phyloP scores from a whole-genome alignment of 64 coral and sea anemone genomes.

The Trachythela sp. region DNA sequence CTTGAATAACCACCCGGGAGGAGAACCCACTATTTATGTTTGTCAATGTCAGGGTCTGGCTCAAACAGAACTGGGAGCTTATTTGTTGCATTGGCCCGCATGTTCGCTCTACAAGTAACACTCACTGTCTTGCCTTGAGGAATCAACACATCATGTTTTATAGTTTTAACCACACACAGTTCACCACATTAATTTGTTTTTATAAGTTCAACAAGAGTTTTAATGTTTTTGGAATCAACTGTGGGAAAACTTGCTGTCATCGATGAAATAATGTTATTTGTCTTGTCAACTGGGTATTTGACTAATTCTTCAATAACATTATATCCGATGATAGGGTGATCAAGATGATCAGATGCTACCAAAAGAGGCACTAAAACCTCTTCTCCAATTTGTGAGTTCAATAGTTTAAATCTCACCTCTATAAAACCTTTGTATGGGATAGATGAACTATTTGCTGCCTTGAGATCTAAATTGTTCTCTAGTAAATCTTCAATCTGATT shows the following conservation, averaged over 20 bases:
- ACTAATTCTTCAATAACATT: too few species aligned
- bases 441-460: not conserved
- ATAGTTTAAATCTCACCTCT: not conserved
- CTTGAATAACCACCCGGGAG: too few species aligned
- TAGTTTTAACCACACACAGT: not conserved
- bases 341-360: not conserved
- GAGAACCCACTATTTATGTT: conserved; percentile 1
- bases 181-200: not conserved
- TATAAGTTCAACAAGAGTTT: not conserved
- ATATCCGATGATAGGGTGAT: not conserved
- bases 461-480: conserved; percentile 3
- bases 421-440: not conserved
- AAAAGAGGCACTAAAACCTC: not conserved
- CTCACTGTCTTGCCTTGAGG: not conserved
- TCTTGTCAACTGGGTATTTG: not conserved
- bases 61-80: too few species aligned
- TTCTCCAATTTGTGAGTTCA: not conserved
- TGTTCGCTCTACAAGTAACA: conserved; percentile 13
- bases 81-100: not conserved
- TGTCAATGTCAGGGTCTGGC: conserved; percentile 7
- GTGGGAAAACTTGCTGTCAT: conserved; percentile 1
- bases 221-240: not conserved
- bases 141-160: not conserved
- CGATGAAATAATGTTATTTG: not conserved
- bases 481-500: not conserved